phyloP scores from a whole-genome alignment of 2,797 vertebrate species.

The Clamator glandarius region DNA sequence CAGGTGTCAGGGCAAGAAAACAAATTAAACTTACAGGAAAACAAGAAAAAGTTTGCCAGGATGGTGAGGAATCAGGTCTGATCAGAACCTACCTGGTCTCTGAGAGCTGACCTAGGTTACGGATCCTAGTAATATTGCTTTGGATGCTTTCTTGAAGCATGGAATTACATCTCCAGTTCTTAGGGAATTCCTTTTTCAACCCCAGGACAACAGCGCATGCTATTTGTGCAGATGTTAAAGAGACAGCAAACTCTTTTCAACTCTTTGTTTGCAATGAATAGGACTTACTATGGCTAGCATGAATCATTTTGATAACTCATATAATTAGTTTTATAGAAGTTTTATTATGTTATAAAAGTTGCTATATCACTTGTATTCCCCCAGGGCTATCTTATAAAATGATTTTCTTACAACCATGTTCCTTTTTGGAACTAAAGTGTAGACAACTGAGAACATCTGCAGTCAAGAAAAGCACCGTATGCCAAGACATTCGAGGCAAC shows the following conservation, averaged over 20 bases:
- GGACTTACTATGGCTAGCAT: background rate
- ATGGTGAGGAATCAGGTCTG: background rate
- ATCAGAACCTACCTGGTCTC: background rate
- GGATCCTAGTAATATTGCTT: background rate
- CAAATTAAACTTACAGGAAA: background rate
- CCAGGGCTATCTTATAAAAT: slow-evolving; percentile 8
- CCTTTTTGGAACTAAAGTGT: background rate
- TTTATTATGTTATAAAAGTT: slow-evolving; percentile 39
- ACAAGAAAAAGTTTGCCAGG: background rate
- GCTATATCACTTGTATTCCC: slow-evolving; percentile 5
- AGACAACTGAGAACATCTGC: background rate
- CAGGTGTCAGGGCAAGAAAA: background rate
- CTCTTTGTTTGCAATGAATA: background rate
- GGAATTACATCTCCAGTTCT: background rate
- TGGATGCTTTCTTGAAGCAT: background rate
- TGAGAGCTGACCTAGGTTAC: background rate
- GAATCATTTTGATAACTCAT: slow-evolving; percentile 58
- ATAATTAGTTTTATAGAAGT: slow-evolving; percentile 45
- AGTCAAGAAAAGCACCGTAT: background rate
- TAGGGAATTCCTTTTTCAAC: background rate
- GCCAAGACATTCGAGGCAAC: background rate
- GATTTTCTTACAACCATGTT: background rate
- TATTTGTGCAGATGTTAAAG: background rate
- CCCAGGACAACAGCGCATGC: accelerated
- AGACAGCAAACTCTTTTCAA: background rate